A percentile compares a stretch with the other conserved stretches of the same genome.
phyloP scores from a whole-genome alignment of 2,797 vertebrate species.

The Galago senegalensis region DNA sequence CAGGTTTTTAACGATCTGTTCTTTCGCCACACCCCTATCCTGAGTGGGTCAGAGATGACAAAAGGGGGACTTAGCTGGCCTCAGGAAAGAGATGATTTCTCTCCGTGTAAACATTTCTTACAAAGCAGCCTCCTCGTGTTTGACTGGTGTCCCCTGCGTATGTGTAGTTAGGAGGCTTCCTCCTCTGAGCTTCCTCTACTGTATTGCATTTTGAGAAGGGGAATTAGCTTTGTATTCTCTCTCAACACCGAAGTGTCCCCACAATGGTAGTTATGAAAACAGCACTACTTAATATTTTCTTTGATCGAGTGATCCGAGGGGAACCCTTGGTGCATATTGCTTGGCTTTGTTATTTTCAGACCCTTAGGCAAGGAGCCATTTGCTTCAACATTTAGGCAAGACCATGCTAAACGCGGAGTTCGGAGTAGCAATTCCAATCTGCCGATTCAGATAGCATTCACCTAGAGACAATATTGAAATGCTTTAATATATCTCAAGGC shows the following conservation, averaged over 20 bases:
- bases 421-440: slow-evolving; percentile 85
- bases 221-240: slow-evolving; percentile 87
- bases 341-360: slow-evolving; percentile 88
- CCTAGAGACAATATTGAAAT: slow-evolving; percentile 79
- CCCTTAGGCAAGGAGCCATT: slow-evolving; percentile 88
- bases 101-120: slow-evolving; percentile 21
- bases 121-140: slow-evolving; percentile 42
- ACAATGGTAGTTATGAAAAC: slow-evolving; percentile 88
- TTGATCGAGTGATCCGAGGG: slow-evolving; percentile 88
- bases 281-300: slow-evolving; percentile 88
- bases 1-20: not conserved
- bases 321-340: slow-evolving; percentile 85
- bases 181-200: slow-evolving; percentile 84
- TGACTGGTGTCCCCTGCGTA: slow-evolving; percentile 78
- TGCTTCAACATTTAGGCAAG: slow-evolving; percentile 87
- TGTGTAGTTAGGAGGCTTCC: slow-evolving; percentile 75
- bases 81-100: slow-evolving; percentile 6
- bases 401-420: slow-evolving; percentile 69
- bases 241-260: slow-evolving; percentile 82
- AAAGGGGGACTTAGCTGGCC: not conserved
- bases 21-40: not conserved
- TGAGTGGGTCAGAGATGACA: not conserved
- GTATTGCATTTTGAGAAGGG: slow-evolving; percentile 84
- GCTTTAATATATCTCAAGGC: slow-evolving; percentile 74
- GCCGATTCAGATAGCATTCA: slow-evolving; percentile 87